Evolutionary conservation across 2,888 invertebrate species (phyloP), one percentile per base, ranked within the genome.

Genomic region (Subacronicta megacephala): DNA sequence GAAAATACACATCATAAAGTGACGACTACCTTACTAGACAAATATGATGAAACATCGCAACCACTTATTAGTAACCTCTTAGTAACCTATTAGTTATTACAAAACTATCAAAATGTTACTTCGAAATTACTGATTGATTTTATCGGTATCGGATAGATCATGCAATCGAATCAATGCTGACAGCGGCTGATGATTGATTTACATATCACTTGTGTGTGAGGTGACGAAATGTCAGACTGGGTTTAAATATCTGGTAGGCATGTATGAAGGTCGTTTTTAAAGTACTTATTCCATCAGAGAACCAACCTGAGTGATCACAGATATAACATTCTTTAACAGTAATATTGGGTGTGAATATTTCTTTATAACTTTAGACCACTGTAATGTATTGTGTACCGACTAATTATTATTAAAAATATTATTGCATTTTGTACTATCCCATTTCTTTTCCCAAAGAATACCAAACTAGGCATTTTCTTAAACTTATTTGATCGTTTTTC

Each of bases 91-190:
- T 38, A 59, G 26, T 54, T 53, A 52, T 70, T 65, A 59, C 61
- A 41, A 73, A 74, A 65, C 72, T 20, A 46, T 49, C 26, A 38
- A 31, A 33, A 53, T 10, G 26, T 31, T 18, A 38, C 45, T 31
- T 33, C n/a, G 41, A 45, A 64, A 64, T 50, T 42, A 42, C 13
- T 50, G 63, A 65, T 65, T 49, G 66, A 62, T 71, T 53, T 65
- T 76, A 75, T 75, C 77, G 26, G 45, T 26, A 56, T 66, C 37
- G 42, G 42, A 51, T 41, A 50, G 49, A 64, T 62, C 72, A 43
- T 59, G 75, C 70, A 75, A 76, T 72, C 55, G 70, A 53, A 77
- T 73, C 59, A 46, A 64, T 56, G 63, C 63, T 76, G 76, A 75
- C 74, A 76, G 67, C 31, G 35, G 29, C 36, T 49, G 59, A 58